phyloP scores from a whole-genome alignment of 1,140 invertebrate species.

The Eurosta solidaginis region DNA sequence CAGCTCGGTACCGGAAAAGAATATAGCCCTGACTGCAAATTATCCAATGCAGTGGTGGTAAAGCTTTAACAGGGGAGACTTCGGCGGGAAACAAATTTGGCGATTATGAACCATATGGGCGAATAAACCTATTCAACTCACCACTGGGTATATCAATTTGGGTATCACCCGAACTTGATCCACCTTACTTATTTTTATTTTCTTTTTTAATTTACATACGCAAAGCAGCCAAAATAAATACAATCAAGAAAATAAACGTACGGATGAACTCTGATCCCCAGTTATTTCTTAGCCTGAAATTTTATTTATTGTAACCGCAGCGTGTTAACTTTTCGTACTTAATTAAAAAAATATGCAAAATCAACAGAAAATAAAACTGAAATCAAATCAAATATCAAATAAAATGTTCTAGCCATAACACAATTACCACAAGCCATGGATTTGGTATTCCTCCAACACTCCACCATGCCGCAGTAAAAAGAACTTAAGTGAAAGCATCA shows the following conservation, averaged over 20 bases:
- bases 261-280: neutral
- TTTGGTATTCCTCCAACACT: neutral
- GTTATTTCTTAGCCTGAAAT: neutral
- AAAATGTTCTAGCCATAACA: slow-evolving; percentile 37
- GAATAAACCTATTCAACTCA: no score
- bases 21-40: no score
- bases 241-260: neutral
- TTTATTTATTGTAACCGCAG: slow-evolving; percentile 14
- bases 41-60: no score
- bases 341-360: slow-evolving; percentile 59
- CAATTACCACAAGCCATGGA: slow-evolving; percentile 49
- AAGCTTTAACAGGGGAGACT: no score
- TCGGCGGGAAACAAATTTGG: no score
- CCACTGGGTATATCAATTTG: no score
- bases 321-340: slow-evolving; percentile 35
- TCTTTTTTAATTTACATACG: no score
- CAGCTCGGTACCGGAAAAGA: no score
- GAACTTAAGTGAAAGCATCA: neutral
- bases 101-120: no score
- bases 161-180: no score
- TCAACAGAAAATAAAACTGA: slow-evolving; percentile 49
- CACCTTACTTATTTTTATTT: no score
- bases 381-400: slow-evolving; percentile 27
- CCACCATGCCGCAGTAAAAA: neutral
- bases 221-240: neutral